Base-by-base conservation (phyloP, 2,113 vertebrate species). In the Calypte anna region DNA sequence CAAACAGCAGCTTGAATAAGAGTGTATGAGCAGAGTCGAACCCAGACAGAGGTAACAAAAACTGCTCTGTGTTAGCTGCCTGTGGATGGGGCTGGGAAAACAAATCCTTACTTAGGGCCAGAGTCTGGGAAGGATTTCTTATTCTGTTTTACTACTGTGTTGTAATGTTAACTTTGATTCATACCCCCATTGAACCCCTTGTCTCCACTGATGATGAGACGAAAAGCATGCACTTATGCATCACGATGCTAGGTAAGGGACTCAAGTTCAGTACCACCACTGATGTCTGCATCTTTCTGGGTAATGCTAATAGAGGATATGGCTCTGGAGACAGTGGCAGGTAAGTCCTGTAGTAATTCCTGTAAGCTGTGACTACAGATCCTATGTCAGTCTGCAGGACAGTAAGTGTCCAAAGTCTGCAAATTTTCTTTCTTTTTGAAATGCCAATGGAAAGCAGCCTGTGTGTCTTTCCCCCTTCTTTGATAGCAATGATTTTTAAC, bases 61-160 rank as follows among this genome's bases (percentile, higher is more conserved):
- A 19, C 67, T 64, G 40, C 51, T 75, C 43, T 0, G 0, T 1
- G 0, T 54, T 70, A 63, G 23, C 53, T 86, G 24, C 38, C 19
- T 4, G 2, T 15, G 31, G 17, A 44, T 38, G 30, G n/a, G 64
- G n/a, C 43, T 76, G 46, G 61, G 30, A 61, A 88, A 83, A 48
- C 28, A 73, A 68, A 76, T 43, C 38, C 22, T 59, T 76, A 14
- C 20, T 33, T 87, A 57, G 36, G 36, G 30, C 31, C 17, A 20
- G 61, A 46, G 33, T 23, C 80, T 54, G 43, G 38, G 53, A 83
- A 46, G 28, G 24, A 13, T 91, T 91, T 79, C 46, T 63, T 28
- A 19, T 17, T 66, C 63, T 76, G 21, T 23, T 63, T 76, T 64
- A 9, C 31, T 84, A 1, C 33, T 85, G 18, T 36, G 10, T 18